Conservation (phyloP, 2,888 invertebrate species). For the Tinea trinotella region DNA sequence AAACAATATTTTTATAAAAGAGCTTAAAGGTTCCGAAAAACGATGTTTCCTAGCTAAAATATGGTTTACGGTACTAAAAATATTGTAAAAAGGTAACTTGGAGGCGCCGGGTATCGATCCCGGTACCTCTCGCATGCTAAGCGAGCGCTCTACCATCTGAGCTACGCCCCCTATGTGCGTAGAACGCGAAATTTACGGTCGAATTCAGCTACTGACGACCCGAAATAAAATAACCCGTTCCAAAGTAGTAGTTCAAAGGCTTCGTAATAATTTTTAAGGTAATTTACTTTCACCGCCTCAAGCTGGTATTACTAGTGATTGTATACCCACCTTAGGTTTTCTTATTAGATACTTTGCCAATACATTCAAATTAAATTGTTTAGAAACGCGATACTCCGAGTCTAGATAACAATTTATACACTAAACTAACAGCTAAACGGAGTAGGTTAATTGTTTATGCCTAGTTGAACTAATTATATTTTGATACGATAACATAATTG, state of each 20-base stretch:
- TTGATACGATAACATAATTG: neutral
- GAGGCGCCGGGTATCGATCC: slow-evolving; percentile 72
- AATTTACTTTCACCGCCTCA: slow-evolving; percentile 10
- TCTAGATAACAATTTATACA: too few species aligned
- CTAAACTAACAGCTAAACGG: too few species aligned
- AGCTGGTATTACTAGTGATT: neutral
- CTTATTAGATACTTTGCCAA: neutral
- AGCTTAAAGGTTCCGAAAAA: too few species aligned
- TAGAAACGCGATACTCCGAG: too few species aligned
- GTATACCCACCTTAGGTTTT: neutral
- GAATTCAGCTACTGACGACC: neutral
- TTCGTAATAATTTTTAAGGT: neutral
- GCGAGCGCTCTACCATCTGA: slow-evolving; percentile 74
- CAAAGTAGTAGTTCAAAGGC: slow-evolving; percentile 6
- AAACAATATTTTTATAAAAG: too few species aligned
- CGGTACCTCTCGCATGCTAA: slow-evolving; percentile 72
- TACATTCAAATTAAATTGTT: neutral
- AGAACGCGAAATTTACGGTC: neutral
- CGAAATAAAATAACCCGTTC: slow-evolving; percentile 2
- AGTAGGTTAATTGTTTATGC: neutral
- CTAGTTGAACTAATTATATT: neutral
- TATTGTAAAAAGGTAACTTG: slow-evolving; percentile 30
- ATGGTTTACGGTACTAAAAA: neutral
- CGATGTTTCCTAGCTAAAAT: too few species aligned
- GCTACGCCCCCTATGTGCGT: slow-evolving; percentile 56